A percentile compares a stretch with the other conserved stretches of the same genome.
Evolutionary conservation across 2,888 invertebrate genomes (phyloP).

Genomic region (Cacoxenus indagator): DNA sequence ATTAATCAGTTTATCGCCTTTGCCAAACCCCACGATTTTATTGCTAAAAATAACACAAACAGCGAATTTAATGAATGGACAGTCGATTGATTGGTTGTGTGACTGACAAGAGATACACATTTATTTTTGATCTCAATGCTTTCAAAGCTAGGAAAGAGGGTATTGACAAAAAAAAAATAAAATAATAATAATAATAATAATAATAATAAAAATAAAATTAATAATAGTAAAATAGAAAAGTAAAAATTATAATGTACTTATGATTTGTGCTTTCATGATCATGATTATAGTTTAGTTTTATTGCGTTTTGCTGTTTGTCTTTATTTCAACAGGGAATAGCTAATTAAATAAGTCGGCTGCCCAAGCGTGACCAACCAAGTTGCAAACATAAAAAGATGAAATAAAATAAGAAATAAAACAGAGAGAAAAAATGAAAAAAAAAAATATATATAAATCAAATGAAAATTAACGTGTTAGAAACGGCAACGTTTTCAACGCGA

Average conservation of each 20-base stretch:
- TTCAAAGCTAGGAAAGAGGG: no score
- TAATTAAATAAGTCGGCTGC: conserved; percentile 14
- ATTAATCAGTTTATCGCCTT: conserved; percentile 14
- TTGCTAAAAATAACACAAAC: neutral
- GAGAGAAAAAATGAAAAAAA: neutral
- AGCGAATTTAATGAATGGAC: no score
- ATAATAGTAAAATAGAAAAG: no score
- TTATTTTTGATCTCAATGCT: no score
- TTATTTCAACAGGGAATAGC: neutral
- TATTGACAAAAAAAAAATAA: no score
- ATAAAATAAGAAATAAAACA: neutral
- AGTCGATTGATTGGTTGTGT: no score
- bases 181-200: no score
- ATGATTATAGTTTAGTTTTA: neutral
- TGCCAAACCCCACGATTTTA: neutral
- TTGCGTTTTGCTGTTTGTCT: neutral
- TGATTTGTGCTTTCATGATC: neutral
- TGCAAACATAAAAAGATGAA: neutral
- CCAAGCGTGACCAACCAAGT: conserved; percentile 11
- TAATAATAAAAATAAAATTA: no score
- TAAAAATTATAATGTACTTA: neutral
- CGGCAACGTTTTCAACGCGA: neutral
- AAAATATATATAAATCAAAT: no score
- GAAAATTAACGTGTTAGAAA: neutral
- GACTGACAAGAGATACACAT: no score